Evolutionary conservation across 2,888 invertebrate species (phyloP).

Genomic region (Eristalinus aeneus): DNA sequence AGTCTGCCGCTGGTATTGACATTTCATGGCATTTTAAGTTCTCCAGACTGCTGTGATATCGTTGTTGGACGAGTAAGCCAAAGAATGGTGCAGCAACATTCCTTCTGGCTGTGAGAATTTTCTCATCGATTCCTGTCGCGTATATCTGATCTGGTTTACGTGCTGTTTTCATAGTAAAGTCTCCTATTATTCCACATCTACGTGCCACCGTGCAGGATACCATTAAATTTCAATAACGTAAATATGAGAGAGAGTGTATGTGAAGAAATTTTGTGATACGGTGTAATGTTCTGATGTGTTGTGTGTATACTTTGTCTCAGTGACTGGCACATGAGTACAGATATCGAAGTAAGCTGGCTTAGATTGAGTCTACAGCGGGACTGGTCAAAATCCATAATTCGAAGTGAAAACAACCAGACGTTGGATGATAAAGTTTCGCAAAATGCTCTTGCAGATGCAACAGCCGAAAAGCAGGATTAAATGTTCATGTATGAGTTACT

Average conservation of each 20-base stretch:
- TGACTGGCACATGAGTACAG: constrained; percentile 16
- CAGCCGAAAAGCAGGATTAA: too few relatives aligned
- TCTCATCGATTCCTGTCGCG: constrained; percentile 62
- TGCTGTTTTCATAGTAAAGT: constrained; percentile 67
- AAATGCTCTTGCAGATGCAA: neutral
- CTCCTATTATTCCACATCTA: constrained; percentile 62
- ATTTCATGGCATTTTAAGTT: constrained; percentile 62
- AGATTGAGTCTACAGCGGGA: neutral
- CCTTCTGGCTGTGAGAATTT: constrained; percentile 41
- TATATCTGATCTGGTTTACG: constrained; percentile 69
- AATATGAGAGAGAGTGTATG: constrained; percentile 46
- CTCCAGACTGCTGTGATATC: constrained; percentile 46
- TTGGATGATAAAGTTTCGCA: neutral
- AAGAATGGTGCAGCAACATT: constrained; percentile 35
- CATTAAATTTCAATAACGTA: constrained; percentile 68
- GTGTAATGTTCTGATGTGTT: constrained; percentile 23
- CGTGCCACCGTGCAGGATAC: constrained; percentile 54
- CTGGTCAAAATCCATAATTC: neutral
- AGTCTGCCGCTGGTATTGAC: constrained; percentile 40
- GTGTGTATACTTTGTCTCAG: constrained; percentile 40
- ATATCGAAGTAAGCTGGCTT: constrained; percentile 11
- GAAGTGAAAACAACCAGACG: neutral
- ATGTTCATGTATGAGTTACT: too few relatives aligned
- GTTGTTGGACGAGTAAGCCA: constrained; percentile 32
- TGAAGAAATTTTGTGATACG: constrained; percentile 36